Evolutionary conservation across 2,888 invertebrate genomes (phyloP), one percentile per base, ranked within the genome.

Genomic region (Sarcophaga subvicina): DNA sequence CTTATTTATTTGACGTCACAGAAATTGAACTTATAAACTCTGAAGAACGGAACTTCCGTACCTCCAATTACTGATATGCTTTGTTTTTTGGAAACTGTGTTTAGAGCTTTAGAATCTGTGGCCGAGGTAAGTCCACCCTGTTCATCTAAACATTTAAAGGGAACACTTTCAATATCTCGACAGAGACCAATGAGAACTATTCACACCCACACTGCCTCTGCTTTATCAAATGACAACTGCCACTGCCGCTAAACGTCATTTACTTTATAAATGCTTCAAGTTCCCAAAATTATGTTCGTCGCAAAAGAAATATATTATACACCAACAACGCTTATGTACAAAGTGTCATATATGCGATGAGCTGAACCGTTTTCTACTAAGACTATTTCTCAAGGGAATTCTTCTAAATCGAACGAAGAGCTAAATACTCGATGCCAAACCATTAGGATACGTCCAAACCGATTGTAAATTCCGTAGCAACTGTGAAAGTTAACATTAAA

Each of bases 221-320:
- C 67, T 27, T 27, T 27, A 27, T 27, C 4, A 27, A 27, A 27
- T 27, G 5, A 27, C 27, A 27, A 27, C 27, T 12, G 83, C 49
- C 78, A 62, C 4, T 82, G 79, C 62, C 76, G 79, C 66, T n/a
- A 78, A 79, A 67, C 75, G 79, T 25, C 86, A 86, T 59, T 83
- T 45, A 2, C 69, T 86, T 11, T 79, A 82, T 67, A 79, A 86
- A 71, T 86, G 82, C 45, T 86, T 86, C 37, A 78, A 73, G 49
- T 86, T 86, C 64, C 17, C 79, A 14, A 71, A 70, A 0, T 60
- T 86, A 8, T n/a, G 75, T 59, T 78, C 79, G 12, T n/a, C 45
- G 11, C 27, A 27, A 4, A 5, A 27, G 27, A 27, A 27, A 27
- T 3, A 5, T 27, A 27, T 5, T 5, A 27, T 5, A 27, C 27